Base-by-base conservation (phyloP, 2,888 invertebrate species). In the Drosophila percnosoma region DNA sequence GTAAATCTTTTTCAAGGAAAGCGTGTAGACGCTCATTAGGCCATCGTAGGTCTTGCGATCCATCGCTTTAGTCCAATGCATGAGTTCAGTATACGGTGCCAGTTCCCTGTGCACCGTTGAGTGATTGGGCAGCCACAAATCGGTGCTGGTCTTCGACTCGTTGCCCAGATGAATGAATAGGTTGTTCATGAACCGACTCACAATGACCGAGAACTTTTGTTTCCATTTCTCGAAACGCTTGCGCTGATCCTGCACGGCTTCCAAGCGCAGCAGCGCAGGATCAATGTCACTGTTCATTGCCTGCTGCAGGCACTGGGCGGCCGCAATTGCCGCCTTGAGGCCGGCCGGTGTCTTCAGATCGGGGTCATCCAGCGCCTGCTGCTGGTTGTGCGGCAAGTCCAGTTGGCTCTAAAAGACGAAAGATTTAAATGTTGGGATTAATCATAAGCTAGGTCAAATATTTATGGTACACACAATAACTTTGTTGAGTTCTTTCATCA, bases 111-210 rank as follows among this genome's bases (percentile, higher is more conserved):
- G 99, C 82, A 98, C 96, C 54, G 95, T 94, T 78, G 95, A 94
- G 91, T 97, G 96, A 82, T 96, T 96, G 0, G 97, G 97, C 79
- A 98, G 94, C 36, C 95, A 94, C 63, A 97, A 93, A 49, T 95
- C 95, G 11, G 87, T 90, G 55, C 83, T 90, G 13, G 90, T 89
- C 40, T 88, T 36, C 11, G 91, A 85, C 91, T 97, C 96, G 90
- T 96, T 96, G 21, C 95, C 98, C 94, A 98, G 95, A 93, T 99
- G 98, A 89, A 98, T 98, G 84, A 99, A 98, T 60, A 98, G 94
- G 94, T 99, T 99, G 92, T 98, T 98, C 59, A 99, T 94, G 93
- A 99, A 98, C 27, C 98, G 95, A 71, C 97, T 96, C 62, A 99
- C 95, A 52, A 96, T 96, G 65, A 96, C 95, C 1, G 98, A 96